These are phyloP conservation scores for Ornithoptera priamus DNA, from an alignment of 2,888 invertebrate genomes.

Conservation along the genomic window DNA sequence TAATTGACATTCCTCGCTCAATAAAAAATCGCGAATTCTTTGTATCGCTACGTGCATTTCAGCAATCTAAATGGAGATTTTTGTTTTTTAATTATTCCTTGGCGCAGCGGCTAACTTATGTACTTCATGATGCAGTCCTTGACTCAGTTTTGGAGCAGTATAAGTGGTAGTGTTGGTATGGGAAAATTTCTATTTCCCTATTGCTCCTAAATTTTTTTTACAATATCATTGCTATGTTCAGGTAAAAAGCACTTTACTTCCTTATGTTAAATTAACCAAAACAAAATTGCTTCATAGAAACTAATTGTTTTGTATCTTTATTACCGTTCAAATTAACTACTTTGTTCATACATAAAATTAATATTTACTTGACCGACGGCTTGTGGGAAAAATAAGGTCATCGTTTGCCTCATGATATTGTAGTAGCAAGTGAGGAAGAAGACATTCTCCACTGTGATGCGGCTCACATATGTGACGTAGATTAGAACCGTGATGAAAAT, in stretches of 20 bases:
- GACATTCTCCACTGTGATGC: slow-evolving; percentile 85
- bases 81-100: too few relatives aligned
- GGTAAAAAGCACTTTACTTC: too few relatives aligned
- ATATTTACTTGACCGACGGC: slow-evolving; percentile 68
- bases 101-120: too few relatives aligned
- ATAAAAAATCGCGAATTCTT: slow-evolving; percentile 65
- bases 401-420: slow-evolving; percentile 85
- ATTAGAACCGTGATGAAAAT: slow-evolving; percentile 84
- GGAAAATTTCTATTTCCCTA: too few relatives aligned
- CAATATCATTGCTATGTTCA: too few relatives aligned
- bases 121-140: too few relatives aligned
- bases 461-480: slow-evolving; percentile 81
- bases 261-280: too few relatives aligned
- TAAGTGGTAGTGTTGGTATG: too few relatives aligned
- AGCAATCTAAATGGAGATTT: slow-evolving; percentile 52
- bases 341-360: neutral
- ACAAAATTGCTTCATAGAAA: too few relatives aligned
- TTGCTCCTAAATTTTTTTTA: too few relatives aligned
- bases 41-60: slow-evolving; percentile 72
- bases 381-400: slow-evolving; percentile 86
- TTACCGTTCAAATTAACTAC: neutral
- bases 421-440: slow-evolving; percentile 87
- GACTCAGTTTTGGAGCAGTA: too few relatives aligned
- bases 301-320: too few relatives aligned
- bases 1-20: slow-evolving; percentile 63